Evolutionary conservation across 2,888 invertebrate species (phyloP).

Genomic region (Volucella bombylans): DNA sequence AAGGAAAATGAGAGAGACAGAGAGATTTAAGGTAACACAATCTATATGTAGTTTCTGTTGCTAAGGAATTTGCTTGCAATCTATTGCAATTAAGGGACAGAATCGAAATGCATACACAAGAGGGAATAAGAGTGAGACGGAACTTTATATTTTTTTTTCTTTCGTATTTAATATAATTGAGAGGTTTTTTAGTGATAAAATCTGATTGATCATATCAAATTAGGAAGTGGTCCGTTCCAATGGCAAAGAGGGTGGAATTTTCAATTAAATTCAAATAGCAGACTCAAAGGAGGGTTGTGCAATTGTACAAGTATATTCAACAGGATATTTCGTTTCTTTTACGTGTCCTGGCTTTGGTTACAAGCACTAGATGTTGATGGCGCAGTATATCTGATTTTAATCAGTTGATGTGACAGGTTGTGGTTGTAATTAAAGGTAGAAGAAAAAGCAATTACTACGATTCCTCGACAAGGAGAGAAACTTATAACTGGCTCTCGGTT

Average conservation of each 20-base stretch:
- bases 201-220: conserved; percentile 64
- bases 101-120: neutral
- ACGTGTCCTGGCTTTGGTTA: neutral
- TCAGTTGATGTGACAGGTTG: conserved; percentile 50
- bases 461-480: neutral
- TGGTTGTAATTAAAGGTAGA: conserved; percentile 12
- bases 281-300: conserved; percentile 35
- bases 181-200: conserved; percentile 52
- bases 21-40: neutral
- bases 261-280: conserved; percentile 48
- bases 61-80: conserved; percentile 7
- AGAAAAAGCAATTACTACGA: conserved; percentile 5
- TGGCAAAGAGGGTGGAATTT: conserved; percentile 46
- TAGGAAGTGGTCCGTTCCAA: conserved; percentile 37
- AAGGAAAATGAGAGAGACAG: neutral
- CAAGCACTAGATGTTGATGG: conserved; percentile 9
- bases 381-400: conserved; percentile 38
- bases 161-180: conserved; percentile 5
- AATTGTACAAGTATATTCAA: conserved; percentile 14
- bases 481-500: neutral
- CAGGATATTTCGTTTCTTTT: conserved; percentile 29
- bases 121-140: neutral
- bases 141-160: neutral
- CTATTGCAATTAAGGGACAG: neutral
- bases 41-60: neutral